A percentile compares a stretch with the other conserved stretches of the same genome.
phyloP scores from a whole-genome alignment of 64 coral and sea anemone genomes.

The Anthopleura sola region DNA sequence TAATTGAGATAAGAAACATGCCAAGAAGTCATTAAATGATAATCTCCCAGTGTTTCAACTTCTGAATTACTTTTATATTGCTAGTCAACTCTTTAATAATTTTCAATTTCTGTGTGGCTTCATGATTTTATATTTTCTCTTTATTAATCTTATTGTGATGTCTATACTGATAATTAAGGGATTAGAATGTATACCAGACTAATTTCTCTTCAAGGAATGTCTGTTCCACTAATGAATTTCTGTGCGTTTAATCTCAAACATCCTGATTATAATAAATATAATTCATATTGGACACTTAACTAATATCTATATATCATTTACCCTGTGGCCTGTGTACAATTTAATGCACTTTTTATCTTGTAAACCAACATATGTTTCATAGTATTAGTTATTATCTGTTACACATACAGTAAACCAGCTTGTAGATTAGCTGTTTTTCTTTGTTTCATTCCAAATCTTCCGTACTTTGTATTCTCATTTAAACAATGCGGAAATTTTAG shows the following conservation, averaged over 20 bases:
- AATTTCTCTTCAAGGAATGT: neutral
- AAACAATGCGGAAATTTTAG: neutral
- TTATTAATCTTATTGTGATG: neutral
- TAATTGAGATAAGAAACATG: slow-evolving; percentile 10
- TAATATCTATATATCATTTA: neutral
- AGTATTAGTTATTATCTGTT: neutral
- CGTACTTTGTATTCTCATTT: neutral
- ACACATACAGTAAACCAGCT: neutral
- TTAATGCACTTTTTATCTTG: neutral
- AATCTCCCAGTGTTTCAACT: neutral
- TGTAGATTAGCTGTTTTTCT: neutral
- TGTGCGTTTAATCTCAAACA: neutral
- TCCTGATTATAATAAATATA: neutral
- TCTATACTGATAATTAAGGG: neutral
- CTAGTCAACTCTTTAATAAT: neutral
- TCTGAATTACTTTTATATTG: neutral
- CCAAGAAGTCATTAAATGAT: neutral
- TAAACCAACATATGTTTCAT: neutral
- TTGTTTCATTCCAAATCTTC: neutral
- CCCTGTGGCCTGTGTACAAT: neutral
- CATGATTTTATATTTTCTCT: neutral
- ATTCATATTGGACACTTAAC: neutral
- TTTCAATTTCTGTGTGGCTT: neutral
- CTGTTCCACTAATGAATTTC: neutral
- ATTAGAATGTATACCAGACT: neutral